Evolutionary conservation across 2,888 invertebrate species (phyloP).

Genomic region (Helicoverpa assulta): DNA sequence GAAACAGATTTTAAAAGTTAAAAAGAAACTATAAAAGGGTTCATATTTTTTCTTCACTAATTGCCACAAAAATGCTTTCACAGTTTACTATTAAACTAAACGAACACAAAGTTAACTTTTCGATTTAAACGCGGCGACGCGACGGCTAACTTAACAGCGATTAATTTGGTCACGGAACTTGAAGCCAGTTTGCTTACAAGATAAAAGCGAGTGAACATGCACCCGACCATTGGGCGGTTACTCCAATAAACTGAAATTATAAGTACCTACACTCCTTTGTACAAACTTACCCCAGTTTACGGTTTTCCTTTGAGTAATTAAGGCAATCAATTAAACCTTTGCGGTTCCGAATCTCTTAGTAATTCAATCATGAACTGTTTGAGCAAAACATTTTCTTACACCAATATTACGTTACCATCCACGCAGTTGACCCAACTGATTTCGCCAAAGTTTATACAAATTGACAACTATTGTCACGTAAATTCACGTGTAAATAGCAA

Average conservation of each 20-base stretch:
- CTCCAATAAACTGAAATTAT: conserved; percentile 37
- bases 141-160: conserved; percentile 38
- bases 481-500: conserved; percentile 50
- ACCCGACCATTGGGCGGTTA: conserved; percentile 17
- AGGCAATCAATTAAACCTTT: conserved; percentile 58
- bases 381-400: conserved; percentile 44
- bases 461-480: conserved; percentile 48
- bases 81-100: conserved; percentile 16
- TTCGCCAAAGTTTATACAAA: conserved; percentile 33
- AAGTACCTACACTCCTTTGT: conserved; percentile 47
- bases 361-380: conserved; percentile 65
- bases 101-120: conserved; percentile 38
- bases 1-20: too few relatives aligned
- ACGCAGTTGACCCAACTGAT: conserved; percentile 48
- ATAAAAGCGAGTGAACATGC: conserved; percentile 35
- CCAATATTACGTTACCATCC: conserved; percentile 43
- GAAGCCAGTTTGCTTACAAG: conserved; percentile 38
- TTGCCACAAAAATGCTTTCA: conserved; percentile 9
- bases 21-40: too few relatives aligned
- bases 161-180: conserved; percentile 35
- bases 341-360: conserved; percentile 60
- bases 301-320: conserved; percentile 76
- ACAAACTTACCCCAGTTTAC: conserved; percentile 57
- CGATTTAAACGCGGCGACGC: conserved; percentile 30
- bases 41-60: neutral